Evolutionary conservation across 2,888 invertebrate genomes (phyloP), one percentile per base, ranked within the genome.

Genomic region (Dicycla oo): DNA sequence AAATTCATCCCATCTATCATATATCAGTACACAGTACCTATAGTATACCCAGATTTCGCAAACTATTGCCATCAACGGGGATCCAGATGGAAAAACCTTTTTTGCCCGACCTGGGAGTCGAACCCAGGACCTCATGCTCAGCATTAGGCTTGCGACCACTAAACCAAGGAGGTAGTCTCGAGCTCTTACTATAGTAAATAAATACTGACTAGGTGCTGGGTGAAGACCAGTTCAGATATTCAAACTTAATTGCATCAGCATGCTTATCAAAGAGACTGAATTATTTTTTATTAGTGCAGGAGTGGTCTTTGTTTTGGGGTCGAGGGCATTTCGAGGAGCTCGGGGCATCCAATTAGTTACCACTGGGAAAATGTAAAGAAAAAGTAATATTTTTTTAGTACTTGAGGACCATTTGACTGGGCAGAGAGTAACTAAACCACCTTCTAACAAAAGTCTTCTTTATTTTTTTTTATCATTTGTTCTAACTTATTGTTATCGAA

Each of bases 221-320:
- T n/a, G 11, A n/a, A n/a, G 6, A 3, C n/a, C 49, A n/a, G n/a
- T 56, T 8, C 13, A 34, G n/a, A 57, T 57, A 34, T 13, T 13
- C n/a, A 57, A 23, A 23, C 10, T 10, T 60, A 18, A 23, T 23
- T 40, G 23, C 15, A 34, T 26, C 26, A 47, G 18, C n/a, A 15
- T 43, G 15, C 30, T 20, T 38, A 56, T 4, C 30, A 56, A 72
- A 43, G 23, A 43, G 6, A 26, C 26, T 18, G 1, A 49, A 26
- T 49, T 43, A 23, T 56, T 49, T 61, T 45, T 72, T 64, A 34
- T 34, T 23, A 64, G 15, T 4, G 20, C 20, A 72, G 11, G 26
- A 70, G 53, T 54, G 26, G 26, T 26, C 53, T 73, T 49, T 72
- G 40, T 73, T 72, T 34, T 56, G 40, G 15, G 54, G 56, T 56